These are phyloP conservation scores for Alloscopus bannaensis DNA, from an alignment of 2,888 invertebrate genomes.

Conservation along the genomic window DNA sequence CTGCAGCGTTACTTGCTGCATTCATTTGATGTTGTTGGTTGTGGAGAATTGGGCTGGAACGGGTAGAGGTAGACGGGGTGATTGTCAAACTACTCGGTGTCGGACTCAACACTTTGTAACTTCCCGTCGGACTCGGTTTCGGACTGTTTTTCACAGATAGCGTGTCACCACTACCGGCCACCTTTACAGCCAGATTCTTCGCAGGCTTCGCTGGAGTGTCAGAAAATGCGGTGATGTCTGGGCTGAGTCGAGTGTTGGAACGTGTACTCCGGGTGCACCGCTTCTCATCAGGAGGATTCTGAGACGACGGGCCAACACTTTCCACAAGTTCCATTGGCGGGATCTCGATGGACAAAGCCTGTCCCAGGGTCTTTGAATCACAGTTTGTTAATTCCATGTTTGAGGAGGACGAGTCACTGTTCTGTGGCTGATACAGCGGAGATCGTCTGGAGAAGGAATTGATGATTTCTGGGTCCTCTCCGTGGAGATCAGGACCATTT, in stretches of 20 bases:
- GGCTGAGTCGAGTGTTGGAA: slow-evolving; percentile 75
- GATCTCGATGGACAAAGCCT: slow-evolving; percentile 85
- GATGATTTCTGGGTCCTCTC: slow-evolving; percentile 73
- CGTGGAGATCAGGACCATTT: slow-evolving; percentile 69
- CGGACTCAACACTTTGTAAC: slow-evolving; percentile 66
- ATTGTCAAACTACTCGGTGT: slow-evolving; percentile 61
- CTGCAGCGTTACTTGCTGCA: slow-evolving; percentile 50
- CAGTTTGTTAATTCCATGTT: slow-evolving; percentile 80
- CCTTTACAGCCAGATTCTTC: slow-evolving; percentile 63
- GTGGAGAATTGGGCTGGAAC: slow-evolving; percentile 64
- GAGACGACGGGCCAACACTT: slow-evolving; percentile 74
- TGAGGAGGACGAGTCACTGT: slow-evolving; percentile 53
- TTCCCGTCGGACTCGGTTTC: slow-evolving; percentile 72
- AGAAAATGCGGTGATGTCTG: slow-evolving; percentile 73
- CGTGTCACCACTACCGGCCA: no score
- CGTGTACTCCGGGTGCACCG: slow-evolving; percentile 74
- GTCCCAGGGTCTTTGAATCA: slow-evolving; percentile 46
- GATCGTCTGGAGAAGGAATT: slow-evolving; percentile 69
- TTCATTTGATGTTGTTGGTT: slow-evolving; percentile 45
- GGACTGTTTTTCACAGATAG: slow-evolving; percentile 71
- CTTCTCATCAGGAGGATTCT: slow-evolving; percentile 75
- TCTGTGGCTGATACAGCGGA: slow-evolving; percentile 60
- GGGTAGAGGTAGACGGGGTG: slow-evolving; percentile 63
- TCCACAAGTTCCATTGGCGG: slow-evolving; percentile 78
- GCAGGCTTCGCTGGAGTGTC: slow-evolving; percentile 70